Percentiles rank a stretch among this genome's conserved stretches.
These are phyloP conservation scores for Geotrupes spiniger DNA, from an alignment of 2,888 invertebrate species.

Conservation along the genomic window DNA sequence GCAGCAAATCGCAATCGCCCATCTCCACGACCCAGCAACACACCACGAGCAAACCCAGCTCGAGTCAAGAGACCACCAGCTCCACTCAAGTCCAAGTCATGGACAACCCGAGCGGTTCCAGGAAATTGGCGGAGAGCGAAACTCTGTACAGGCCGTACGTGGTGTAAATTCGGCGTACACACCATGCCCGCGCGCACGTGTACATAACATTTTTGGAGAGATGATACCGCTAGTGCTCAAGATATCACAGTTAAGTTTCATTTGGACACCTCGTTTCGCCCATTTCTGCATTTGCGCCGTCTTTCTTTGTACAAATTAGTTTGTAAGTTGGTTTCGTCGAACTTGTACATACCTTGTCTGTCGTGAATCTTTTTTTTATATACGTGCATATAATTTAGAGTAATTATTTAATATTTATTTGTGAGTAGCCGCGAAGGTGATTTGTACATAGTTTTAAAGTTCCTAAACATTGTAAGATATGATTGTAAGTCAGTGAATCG, in stretches of 20 bases:
- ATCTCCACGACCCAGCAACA: constrained; percentile 27
- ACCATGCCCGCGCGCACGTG: neutral
- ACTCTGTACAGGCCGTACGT: constrained; percentile 53
- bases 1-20: constrained; percentile 18
- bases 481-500: too few relatives aligned
- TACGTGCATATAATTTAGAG: too few relatives aligned
- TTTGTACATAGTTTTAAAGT: too few relatives aligned
- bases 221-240: constrained; percentile 13
- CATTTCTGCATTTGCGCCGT: too few relatives aligned
- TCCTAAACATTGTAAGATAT: too few relatives aligned
- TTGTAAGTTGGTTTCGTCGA: too few relatives aligned
- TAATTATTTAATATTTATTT: too few relatives aligned
- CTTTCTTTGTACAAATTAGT: too few relatives aligned
- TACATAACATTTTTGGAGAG: constrained; percentile 11
- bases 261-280: too few relatives aligned
- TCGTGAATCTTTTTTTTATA: too few relatives aligned
- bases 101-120: constrained; percentile 26
- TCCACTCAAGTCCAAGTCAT: constrained; percentile 20
- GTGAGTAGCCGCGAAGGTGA: too few relatives aligned
- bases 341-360: too few relatives aligned
- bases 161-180: constrained; percentile 43
- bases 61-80: constrained; percentile 25
- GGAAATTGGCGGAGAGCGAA: constrained; percentile 47
- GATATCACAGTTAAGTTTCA: neutral
- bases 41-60: constrained; percentile 19